Conservation (phyloP, 2,888 invertebrate species). For the Sarcophaga carnaria region DNA sequence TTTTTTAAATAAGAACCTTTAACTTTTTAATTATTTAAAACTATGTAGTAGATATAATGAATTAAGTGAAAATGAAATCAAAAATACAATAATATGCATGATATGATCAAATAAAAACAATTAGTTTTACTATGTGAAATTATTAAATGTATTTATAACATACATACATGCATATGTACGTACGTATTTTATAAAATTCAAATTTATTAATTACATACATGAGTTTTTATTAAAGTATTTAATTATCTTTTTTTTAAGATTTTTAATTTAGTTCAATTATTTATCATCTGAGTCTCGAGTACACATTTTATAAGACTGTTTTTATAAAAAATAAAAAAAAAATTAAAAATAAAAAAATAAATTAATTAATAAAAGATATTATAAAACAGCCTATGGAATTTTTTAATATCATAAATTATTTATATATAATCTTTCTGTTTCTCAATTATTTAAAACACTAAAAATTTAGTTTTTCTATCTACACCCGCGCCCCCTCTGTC, state of each 20-base stretch:
- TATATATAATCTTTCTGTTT: background rate
- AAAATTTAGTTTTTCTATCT: conserved; percentile 34
- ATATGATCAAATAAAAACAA: background rate
- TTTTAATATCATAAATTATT: background rate
- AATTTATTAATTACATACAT: background rate
- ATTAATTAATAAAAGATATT: conserved; percentile 47
- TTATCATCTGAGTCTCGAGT: conserved; percentile 53
- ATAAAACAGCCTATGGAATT: conserved; percentile 36
- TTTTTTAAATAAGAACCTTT: conserved; percentile 41
- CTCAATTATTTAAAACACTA: conserved; percentile 12
- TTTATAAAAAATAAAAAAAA: conserved; percentile 33
- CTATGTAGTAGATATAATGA: conserved; percentile 26
- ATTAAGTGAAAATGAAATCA: conserved; percentile 16
- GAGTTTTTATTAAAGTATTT: conserved; percentile 5
- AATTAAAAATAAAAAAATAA: conserved; percentile 33
- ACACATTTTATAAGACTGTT: conserved; percentile 68
- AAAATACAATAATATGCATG: conserved; percentile 21
- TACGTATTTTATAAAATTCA: conserved; percentile 1
- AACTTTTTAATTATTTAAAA: conserved; percentile 22
- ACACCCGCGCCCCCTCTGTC: background rate
- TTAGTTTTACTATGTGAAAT: background rate
- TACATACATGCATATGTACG: background rate
- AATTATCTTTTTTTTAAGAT: conserved; percentile 36
- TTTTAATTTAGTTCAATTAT: conserved; percentile 59
- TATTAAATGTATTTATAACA: conserved; percentile 3